A percentile compares a stretch with the other conserved stretches of the same genome.
Evolutionary conservation across 2,797 vertebrate species (phyloP).

Genomic region (Mastacembelus armatus): DNA sequence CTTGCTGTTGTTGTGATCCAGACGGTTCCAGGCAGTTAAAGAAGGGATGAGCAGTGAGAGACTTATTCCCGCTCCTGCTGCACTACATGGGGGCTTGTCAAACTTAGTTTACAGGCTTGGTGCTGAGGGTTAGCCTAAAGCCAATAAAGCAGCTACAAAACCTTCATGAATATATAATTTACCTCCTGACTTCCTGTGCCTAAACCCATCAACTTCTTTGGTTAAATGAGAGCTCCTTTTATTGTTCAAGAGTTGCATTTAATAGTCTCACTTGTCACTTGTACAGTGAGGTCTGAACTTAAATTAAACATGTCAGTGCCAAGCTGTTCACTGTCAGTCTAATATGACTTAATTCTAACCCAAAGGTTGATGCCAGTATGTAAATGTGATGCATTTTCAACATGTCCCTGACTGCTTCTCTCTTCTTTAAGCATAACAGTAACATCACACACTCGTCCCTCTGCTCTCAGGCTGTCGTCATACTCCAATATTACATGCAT

Average conservation of each 20-base stretch:
- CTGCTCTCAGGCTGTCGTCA: not conserved
- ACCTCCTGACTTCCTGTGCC: constrained; percentile 49
- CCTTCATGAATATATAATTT: constrained; percentile 73
- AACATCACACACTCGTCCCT: not conserved
- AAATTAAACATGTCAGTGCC: constrained; percentile 51
- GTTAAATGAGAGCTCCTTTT: constrained; percentile 51
- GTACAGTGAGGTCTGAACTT: constrained; percentile 9
- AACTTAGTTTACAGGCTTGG: constrained; percentile 52
- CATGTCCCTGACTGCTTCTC: constrained; percentile 2
- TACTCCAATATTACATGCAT: constrained; percentile 7
- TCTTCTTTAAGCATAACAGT: constrained; percentile 17
- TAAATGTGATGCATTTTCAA: constrained; percentile 35
- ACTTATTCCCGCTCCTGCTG: constrained; percentile 50
- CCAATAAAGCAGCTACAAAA: constrained; percentile 60
- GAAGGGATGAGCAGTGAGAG: constrained; percentile 45
- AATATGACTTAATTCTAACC: constrained; percentile 45
- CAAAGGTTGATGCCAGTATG: constrained; percentile 30
- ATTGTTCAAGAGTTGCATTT: constrained; percentile 43
- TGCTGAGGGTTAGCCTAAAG: constrained; percentile 61
- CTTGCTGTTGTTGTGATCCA: constrained; percentile 59
- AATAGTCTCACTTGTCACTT: constrained; percentile 46
- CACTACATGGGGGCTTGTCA: constrained; percentile 66
- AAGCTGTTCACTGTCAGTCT: constrained; percentile 27
- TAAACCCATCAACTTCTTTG: constrained; percentile 47
- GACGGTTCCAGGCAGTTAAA: constrained; percentile 54